Conservation (phyloP, 1,140 invertebrate species). For the Geopemphigus sp. region DNA sequence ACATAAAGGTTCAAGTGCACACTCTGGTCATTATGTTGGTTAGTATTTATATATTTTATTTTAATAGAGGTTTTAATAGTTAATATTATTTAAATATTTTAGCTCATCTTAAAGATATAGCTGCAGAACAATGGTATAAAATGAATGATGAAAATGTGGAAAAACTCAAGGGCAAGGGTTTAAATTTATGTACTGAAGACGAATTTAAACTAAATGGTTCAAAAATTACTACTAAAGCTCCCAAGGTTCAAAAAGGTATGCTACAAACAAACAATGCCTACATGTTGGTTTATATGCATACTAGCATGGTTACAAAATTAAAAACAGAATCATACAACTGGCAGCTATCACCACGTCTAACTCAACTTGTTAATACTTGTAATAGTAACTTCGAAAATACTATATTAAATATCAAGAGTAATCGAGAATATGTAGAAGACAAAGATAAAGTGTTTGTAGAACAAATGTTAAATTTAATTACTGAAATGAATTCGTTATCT, state of each 20-base stretch:
- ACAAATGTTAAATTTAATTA: slow-evolving; percentile 38
- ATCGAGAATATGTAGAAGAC: slow-evolving; percentile 40
- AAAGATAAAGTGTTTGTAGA: slow-evolving; percentile 48
- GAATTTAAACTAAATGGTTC: slow-evolving; percentile 58
- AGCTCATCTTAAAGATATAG: slow-evolving; percentile 63
- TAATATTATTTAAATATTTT: slow-evolving; percentile 48
- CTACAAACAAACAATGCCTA: slow-evolving; percentile 64
- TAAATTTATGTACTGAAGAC: slow-evolving; percentile 60
- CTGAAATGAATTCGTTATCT: slow-evolving; percentile 1
- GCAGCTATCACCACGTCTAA: slow-evolving; percentile 43
- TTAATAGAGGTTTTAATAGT: background rate
- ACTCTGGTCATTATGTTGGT: slow-evolving; percentile 71
- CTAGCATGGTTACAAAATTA: slow-evolving; percentile 33
- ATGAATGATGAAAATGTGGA: slow-evolving; percentile 72
- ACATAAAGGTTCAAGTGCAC: slow-evolving; percentile 66
- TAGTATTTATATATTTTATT: slow-evolving; percentile 55
- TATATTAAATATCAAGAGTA: slow-evolving; percentile 47
- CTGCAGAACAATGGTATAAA: slow-evolving; percentile 63
- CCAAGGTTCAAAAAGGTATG: slow-evolving; percentile 58
- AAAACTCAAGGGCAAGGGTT: slow-evolving; percentile 61
- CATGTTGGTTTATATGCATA: slow-evolving; percentile 65
- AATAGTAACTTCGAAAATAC: slow-evolving; percentile 50
- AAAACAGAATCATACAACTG: slow-evolving; percentile 43
- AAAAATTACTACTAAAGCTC: slow-evolving; percentile 56
- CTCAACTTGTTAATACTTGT: slow-evolving; percentile 39